phyloP scores from a whole-genome alignment of 2,113 vertebrate genomes.

The Chiloscyllium plagiosum region DNA sequence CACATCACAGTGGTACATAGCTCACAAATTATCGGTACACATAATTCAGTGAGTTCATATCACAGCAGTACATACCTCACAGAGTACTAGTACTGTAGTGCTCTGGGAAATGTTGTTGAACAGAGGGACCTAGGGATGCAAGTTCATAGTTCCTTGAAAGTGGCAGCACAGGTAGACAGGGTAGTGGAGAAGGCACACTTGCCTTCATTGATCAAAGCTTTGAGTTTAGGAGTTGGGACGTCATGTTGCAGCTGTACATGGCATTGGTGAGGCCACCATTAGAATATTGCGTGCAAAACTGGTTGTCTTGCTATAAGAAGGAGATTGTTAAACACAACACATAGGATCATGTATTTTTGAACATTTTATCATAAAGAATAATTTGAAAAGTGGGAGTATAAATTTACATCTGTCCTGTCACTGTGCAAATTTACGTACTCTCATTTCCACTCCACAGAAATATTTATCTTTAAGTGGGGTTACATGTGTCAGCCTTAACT shows the following conservation, averaged over 20 bases:
- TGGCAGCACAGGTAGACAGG: too few relatives aligned
- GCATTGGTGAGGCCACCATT: too few relatives aligned
- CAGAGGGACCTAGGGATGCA: too few relatives aligned
- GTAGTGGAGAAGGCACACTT: too few relatives aligned
- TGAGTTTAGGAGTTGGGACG: too few relatives aligned
- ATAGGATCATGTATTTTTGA: background rate
- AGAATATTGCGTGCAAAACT: too few relatives aligned
- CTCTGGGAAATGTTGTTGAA: too few relatives aligned
- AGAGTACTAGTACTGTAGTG: background rate
- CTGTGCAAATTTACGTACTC: background rate
- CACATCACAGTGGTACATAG: background rate
- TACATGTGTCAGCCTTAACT: background rate
- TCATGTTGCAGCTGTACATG: too few relatives aligned
- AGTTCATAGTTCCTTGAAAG: too few relatives aligned
- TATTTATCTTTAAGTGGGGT: background rate
- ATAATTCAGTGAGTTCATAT: background rate
- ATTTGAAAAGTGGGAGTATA: background rate
- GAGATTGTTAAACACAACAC: background rate
- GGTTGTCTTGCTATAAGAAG: background rate
- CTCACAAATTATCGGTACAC: background rate
- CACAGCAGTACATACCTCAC: background rate
- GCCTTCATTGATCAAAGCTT: too few relatives aligned
- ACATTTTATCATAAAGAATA: background rate
- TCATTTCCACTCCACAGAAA: background rate
- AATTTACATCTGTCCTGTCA: background rate